Evolutionary conservation across 2,113 vertebrate genomes (phyloP).

Genomic region (Galemys pyrenaicus): DNA sequence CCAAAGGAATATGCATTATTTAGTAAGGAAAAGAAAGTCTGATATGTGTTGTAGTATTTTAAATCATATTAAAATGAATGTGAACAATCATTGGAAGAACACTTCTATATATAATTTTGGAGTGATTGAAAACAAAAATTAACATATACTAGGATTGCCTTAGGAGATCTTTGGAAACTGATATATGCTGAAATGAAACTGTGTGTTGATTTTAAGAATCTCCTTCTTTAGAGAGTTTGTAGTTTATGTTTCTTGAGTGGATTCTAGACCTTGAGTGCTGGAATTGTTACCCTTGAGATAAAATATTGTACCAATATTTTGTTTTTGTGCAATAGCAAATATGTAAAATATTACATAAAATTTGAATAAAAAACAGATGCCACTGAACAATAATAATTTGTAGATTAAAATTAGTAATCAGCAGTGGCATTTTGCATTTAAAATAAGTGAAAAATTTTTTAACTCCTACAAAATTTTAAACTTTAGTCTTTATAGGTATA

Average conservation of each 20-base stretch:
- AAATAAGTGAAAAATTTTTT: constrained; percentile 18
- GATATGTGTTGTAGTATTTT: background rate
- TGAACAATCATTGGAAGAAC: constrained; percentile 18
- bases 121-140: constrained; percentile 7
- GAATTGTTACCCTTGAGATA: background rate
- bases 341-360: background rate
- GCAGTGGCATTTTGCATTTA: background rate
- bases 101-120: background rate
- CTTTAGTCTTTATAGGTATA: background rate
- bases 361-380: background rate
- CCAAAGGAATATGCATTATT: background rate
- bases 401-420: constrained; percentile 48
- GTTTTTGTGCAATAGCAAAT: constrained; percentile 39
- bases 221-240: constrained; percentile 20
- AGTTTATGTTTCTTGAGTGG: background rate
- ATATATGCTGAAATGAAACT: constrained; percentile 7
- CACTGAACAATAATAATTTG: constrained; percentile 25
- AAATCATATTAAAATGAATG: constrained; percentile 26
- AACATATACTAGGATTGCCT: background rate
- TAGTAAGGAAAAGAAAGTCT: constrained; percentile 10
- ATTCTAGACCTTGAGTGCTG: background rate
- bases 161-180: background rate
- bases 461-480: background rate
- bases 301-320: constrained; percentile 14
- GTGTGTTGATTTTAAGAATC: background rate